A percentile compares a stretch with the other conserved stretches of the same genome.
Evolutionary conservation across 92 coral and sea anemone genomes (phyloP).

Genomic region (Palythoa grandis): DNA sequence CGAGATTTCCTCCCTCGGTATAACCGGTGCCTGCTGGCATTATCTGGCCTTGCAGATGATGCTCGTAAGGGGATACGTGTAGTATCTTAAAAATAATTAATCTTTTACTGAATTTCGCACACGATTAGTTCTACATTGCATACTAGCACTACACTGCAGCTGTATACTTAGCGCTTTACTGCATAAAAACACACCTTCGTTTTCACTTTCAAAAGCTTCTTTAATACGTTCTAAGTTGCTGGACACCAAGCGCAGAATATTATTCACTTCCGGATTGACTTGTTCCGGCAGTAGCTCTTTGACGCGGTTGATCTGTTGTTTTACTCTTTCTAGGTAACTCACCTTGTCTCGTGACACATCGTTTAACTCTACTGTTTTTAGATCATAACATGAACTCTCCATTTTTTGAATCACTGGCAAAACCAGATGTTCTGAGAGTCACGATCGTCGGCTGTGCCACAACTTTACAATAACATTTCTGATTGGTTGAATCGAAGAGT

Average conservation of each 20-base stretch:
- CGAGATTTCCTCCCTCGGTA: no score
- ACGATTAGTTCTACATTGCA: no score
- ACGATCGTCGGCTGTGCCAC: no score
- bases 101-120: not conserved
- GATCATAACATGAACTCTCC: conserved; percentile 25
- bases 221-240: conserved; percentile 43
- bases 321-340: conserved; percentile 40
- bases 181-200: conserved; percentile 45
- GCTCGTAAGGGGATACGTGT: no score
- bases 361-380: conserved; percentile 19
- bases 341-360: conserved; percentile 48
- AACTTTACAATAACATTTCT: not conserved
- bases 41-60: no score
- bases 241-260: conserved; percentile 29
- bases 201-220: conserved; percentile 36
- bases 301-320: conserved; percentile 28
- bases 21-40: no score
- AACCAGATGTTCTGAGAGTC: no score
- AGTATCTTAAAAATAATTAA: no score
- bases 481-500: not conserved
- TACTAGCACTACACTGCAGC: no score
- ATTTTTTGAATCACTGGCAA: not conserved
- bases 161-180: no score
- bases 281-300: conserved; percentile 11
- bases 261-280: conserved; percentile 29